These are phyloP conservation scores for Tricholauxania praeusta DNA, from an alignment of 2,888 invertebrate genomes.

Conservation along the genomic window DNA sequence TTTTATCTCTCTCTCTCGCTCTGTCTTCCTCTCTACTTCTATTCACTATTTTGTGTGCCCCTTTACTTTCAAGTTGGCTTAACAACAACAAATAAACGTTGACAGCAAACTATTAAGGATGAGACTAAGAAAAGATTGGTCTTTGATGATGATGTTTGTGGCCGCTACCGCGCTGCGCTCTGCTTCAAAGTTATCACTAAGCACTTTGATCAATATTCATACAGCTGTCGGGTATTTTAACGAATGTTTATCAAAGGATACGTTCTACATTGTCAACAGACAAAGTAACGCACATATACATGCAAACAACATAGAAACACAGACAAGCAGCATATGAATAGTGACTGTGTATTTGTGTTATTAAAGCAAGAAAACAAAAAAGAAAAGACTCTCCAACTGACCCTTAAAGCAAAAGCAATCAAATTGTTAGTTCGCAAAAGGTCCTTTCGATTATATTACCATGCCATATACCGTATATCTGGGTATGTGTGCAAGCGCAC, in stretches of 20 bases:
- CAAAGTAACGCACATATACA: background rate
- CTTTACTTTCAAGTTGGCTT: too few species aligned
- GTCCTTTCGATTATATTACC: background rate
- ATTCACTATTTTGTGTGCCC: too few species aligned
- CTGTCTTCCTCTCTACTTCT: too few species aligned
- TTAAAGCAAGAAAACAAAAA: too few species aligned
- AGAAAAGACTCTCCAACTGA: background rate
- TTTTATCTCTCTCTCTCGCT: too few species aligned
- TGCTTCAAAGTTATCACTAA: slow-evolving; percentile 14
- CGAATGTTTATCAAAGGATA: slow-evolving; percentile 21
- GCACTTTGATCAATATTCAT: slow-evolving; percentile 34
- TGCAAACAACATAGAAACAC: background rate
- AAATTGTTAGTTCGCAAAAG: slow-evolving; percentile 11
- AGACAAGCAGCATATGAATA: too few species aligned
- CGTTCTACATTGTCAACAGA: slow-evolving; percentile 1
- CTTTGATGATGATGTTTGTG: background rate
- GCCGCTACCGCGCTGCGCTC: background rate
- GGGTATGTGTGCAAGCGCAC: slow-evolving; percentile 1
- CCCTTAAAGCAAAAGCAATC: slow-evolving; percentile 19
- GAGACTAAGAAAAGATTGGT: background rate
- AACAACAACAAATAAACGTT: too few species aligned
- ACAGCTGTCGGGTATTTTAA: slow-evolving; percentile 19
- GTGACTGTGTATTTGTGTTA: too few species aligned
- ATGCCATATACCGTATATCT: too few species aligned
- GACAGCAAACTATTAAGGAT: too few species aligned